Conservation (phyloP, 2,888 invertebrate species). For the Eremobia ochroleuca region DNA sequence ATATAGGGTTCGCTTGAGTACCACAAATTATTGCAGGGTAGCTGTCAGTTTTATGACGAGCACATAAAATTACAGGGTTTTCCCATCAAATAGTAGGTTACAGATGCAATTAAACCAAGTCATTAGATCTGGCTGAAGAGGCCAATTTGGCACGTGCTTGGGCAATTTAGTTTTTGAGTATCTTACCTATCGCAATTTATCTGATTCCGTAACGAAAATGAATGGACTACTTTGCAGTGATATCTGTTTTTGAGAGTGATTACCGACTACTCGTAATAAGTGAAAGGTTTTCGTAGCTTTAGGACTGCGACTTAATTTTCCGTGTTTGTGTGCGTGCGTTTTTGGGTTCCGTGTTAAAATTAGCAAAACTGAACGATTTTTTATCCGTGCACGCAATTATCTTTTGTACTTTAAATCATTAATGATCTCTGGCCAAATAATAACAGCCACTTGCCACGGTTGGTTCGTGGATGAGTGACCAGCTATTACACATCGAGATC, state of each 20-base stretch:
- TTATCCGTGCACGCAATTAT: background rate
- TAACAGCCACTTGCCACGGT: background rate
- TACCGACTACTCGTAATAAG: background rate
- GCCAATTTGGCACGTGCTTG: slow-evolving; percentile 15
- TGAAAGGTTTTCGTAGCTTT: background rate
- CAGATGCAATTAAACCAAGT: slow-evolving; percentile 35
- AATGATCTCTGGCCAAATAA: background rate
- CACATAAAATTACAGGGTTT: slow-evolving; percentile 47
- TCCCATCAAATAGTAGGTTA: slow-evolving; percentile 27
- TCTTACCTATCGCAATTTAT: background rate
- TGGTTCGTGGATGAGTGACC: background rate
- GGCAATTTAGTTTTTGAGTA: background rate
- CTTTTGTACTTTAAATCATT: background rate
- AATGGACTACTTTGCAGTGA: background rate
- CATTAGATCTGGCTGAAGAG: slow-evolving; percentile 16
- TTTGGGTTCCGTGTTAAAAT: background rate
- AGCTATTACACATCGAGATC: background rate
- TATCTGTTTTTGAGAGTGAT: background rate
- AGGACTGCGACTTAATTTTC: no score
- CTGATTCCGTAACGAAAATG: background rate
- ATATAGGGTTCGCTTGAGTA: slow-evolving; percentile 15
- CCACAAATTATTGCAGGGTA: slow-evolving; percentile 37
- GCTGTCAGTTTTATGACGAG: slow-evolving; percentile 49
- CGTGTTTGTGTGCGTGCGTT: no score
- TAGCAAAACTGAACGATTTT: background rate